A percentile compares a stretch with the other conserved stretches of the same genome.
Conservation (phyloP, 2,797 vertebrate genomes). For the Apodemus agrarius region DNA sequence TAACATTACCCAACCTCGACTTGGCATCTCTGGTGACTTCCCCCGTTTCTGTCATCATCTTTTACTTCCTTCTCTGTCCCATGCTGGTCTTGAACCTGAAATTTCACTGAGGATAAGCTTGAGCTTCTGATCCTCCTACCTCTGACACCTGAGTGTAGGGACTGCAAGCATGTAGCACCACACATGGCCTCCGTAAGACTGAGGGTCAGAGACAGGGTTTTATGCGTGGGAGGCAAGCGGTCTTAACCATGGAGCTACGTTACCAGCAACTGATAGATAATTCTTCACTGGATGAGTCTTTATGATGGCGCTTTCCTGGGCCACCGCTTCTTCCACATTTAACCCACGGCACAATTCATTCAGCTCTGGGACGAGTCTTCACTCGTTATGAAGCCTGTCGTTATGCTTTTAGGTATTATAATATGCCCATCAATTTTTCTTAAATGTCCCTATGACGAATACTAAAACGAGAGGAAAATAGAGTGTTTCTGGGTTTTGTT, state of each 20-base stretch:
- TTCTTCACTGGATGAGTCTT: not conserved
- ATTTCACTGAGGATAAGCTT: not conserved
- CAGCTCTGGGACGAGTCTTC: not conserved
- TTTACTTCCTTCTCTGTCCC: not conserved
- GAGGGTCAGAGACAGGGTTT: not conserved
- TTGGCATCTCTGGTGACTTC: not conserved
- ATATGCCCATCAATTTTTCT: not conserved
- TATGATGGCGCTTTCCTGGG: not conserved
- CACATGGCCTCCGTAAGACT: not conserved
- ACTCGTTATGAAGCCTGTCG: not conserved
- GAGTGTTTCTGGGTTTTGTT: not conserved
- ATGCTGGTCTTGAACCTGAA: not conserved
- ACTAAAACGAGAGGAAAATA: slow-evolving; percentile 13
- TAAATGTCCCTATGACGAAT: not conserved
- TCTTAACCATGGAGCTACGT: not conserved
- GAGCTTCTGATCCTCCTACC: not conserved
- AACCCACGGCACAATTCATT: not conserved
- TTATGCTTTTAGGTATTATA: not conserved
- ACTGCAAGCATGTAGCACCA: not conserved
- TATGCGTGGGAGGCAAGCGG: not conserved
- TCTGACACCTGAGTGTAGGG: not conserved
- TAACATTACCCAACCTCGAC: not conserved
- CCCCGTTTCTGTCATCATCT: too few relatives aligned
- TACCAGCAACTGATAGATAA: not conserved
- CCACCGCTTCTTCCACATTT: not conserved